Base-by-base conservation (phyloP, 2,113 vertebrate species). In the Limnothrissa miodon region DNA sequence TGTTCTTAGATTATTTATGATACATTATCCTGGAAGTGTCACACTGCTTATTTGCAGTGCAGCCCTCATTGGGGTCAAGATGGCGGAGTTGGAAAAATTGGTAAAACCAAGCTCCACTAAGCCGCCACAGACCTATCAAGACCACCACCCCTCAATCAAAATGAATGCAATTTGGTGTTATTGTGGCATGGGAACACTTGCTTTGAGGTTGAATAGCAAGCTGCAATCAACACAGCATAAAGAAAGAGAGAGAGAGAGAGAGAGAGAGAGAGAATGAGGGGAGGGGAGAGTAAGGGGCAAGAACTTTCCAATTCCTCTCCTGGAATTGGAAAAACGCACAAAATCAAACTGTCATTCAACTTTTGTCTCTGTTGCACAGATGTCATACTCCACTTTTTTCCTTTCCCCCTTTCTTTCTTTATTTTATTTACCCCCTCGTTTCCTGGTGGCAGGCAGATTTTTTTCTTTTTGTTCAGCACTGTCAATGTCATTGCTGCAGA, bases 101-200 rank as follows among this genome's bases (percentile, higher is more conserved):
- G 45, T 81, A 79, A 62, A 66, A 56, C 46, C 36, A 8, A 15
- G 48, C 81, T 87, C 78, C 82, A 46, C 66, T 90, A 36, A 70
- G 86, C 87, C 81, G 82, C 48, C 84, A 85, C 86, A 87, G 80
- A 86, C 42, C 42, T 86, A 83, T 83, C 81, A 83, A 82, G 81
- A 83, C 81, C 87, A 82, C 86, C 86, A 85, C 83, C 48, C 66
- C 53, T 53, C 85, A 82, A 85, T 87, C 78, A 80, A 85, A 87
- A 88, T 81, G 80, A 90, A 85, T 82, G 83, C 81, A 86, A 87
- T 90, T 90, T 88, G 81, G 83, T 86, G 89, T 83, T 84, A 84
- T 85, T 84, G 83, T 86, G 82, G 82, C 33, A 42, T 33, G 45
- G 80, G 78, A 83, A 80, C n/a, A 6, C 79, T 74, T 46, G 80